A percentile compares a stretch with the other conserved stretches of the same genome.
These are phyloP conservation scores for Ophion ellenae DNA, from an alignment of 2,888 invertebrate species.

Conservation along the genomic window DNA sequence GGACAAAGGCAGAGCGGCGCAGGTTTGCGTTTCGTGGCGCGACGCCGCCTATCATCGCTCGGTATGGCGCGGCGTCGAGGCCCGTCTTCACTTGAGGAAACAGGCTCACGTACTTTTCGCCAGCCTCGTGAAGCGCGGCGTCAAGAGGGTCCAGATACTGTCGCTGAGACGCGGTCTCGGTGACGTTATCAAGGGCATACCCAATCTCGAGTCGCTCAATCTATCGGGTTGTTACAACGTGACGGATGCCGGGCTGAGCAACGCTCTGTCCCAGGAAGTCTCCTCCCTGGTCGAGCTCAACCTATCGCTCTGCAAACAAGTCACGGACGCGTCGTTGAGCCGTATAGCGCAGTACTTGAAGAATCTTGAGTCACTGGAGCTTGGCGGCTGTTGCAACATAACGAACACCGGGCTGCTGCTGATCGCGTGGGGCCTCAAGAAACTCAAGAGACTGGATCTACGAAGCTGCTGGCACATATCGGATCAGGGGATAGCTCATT, in stretches of 20 bases:
- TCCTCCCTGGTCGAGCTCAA: constrained; percentile 92
- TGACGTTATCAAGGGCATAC: constrained; percentile 94
- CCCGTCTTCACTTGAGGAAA: constrained; percentile 93
- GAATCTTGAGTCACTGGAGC: constrained; percentile 93
- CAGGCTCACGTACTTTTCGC: constrained; percentile 94
- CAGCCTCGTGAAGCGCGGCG: constrained; percentile 94
- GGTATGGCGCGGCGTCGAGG: constrained; percentile 97
- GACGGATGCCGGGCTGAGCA: constrained; percentile 92
- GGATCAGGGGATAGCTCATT: constrained; percentile 94
- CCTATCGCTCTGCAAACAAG: constrained; percentile 96
- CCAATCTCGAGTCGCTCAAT: constrained; percentile 94
- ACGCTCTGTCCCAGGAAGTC: constrained; percentile 91
- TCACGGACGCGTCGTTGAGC: constrained; percentile 95
- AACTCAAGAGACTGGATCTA: constrained; percentile 92
- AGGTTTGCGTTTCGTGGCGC: constrained; percentile 95
- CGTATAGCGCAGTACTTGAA: constrained; percentile 93
- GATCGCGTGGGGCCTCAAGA: constrained; percentile 94
- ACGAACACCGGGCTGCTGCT: constrained; percentile 94
- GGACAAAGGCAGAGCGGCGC: constrained; percentile 95
- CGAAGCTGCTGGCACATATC: constrained; percentile 97
- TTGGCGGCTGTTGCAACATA: constrained; percentile 96
- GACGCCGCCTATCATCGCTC: constrained; percentile 96
- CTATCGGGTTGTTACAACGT: constrained; percentile 97
- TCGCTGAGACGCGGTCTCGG: constrained; percentile 92
- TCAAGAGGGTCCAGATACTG: constrained; percentile 94